A percentile compares a stretch with the other conserved stretches of the same genome.
phyloP scores from a whole-genome alignment of 2,113 vertebrate genomes.

The Crotalus viridis region DNA sequence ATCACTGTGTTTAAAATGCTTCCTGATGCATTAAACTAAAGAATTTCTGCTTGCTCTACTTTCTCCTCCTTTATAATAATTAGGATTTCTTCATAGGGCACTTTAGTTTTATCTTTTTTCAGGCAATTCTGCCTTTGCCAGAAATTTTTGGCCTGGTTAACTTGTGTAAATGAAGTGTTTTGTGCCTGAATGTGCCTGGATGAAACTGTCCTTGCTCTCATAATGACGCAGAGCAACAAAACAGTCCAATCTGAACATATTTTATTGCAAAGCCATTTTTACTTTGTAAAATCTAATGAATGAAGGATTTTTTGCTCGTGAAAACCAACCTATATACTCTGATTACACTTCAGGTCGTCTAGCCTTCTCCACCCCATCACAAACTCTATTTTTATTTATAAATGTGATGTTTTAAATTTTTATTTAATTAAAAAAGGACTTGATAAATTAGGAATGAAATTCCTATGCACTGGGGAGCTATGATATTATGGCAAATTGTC shows the following conservation, averaged over 20 bases:
- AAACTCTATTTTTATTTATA: neutral
- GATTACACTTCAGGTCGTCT: neutral
- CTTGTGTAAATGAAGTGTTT: neutral
- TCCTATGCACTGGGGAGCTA: neutral
- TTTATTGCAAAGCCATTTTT: neutral
- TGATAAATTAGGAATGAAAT: slow-evolving; percentile 4
- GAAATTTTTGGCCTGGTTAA: neutral
- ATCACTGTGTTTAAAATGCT: neutral
- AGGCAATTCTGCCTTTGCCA: neutral
- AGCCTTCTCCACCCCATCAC: neutral
- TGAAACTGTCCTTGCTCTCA: neutral
- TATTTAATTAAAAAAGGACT: slow-evolving; percentile 5
- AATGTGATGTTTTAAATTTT: neutral
- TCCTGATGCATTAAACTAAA: neutral
- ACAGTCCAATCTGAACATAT: neutral
- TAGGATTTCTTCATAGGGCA: neutral
- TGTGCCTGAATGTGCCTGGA: neutral
- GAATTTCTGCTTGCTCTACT: neutral
- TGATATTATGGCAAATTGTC: neutral
- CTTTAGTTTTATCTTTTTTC: neutral
- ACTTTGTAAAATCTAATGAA: neutral
- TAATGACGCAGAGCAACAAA: neutral
- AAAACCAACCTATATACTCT: neutral
- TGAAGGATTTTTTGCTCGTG: neutral
- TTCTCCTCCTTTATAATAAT: neutral